These are phyloP conservation scores for Propithecus deckenii DNA, from an alignment of 2,797 vertebrate species.

Conservation along the genomic window DNA sequence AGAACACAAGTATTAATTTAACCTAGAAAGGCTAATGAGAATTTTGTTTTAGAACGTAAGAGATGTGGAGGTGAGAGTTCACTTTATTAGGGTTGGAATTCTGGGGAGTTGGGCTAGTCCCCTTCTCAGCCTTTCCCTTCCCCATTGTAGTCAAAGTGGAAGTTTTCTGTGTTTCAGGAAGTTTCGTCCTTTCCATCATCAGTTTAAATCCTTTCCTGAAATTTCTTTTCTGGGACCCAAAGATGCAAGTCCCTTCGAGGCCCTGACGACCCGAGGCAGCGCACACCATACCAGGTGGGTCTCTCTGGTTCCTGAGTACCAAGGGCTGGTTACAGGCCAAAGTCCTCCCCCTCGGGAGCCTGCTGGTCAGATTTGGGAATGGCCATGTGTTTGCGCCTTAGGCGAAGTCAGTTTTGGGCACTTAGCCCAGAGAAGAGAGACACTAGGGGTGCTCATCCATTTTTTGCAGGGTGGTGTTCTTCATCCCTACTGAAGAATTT, in stretches of 20 bases:
- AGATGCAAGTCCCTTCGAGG: constrained; percentile 90
- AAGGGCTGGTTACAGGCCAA: not conserved
- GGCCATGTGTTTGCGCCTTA: constrained; percentile 55
- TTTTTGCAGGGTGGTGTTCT: not conserved
- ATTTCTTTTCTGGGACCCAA: constrained; percentile 86
- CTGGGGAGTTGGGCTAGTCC: not conserved
- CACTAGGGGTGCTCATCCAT: not conserved
- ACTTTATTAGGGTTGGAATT: not conserved
- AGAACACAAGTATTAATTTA: not conserved
- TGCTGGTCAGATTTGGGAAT: constrained; percentile 29
- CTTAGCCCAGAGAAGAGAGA: constrained; percentile 47
- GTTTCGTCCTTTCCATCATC: constrained; percentile 89
- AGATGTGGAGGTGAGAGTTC: not conserved
- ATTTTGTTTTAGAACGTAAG: not conserved
- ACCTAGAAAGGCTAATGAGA: not conserved
- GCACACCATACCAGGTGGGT: constrained; percentile 83
- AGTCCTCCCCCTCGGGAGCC: not conserved
- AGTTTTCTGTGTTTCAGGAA: constrained; percentile 84
- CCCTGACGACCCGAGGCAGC: constrained; percentile 72
- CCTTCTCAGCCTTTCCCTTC: not conserved
- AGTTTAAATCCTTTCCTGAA: constrained; percentile 89
- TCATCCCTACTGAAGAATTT: not conserved
- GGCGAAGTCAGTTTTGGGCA: constrained; percentile 55
- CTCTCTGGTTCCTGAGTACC: constrained; percentile 5
- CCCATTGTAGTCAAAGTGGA: constrained; percentile 22